Percentiles rank a stretch among this genome's conserved stretches.
Conservation (phyloP, 2,888 invertebrate species). For the Papilio gigon region DNA sequence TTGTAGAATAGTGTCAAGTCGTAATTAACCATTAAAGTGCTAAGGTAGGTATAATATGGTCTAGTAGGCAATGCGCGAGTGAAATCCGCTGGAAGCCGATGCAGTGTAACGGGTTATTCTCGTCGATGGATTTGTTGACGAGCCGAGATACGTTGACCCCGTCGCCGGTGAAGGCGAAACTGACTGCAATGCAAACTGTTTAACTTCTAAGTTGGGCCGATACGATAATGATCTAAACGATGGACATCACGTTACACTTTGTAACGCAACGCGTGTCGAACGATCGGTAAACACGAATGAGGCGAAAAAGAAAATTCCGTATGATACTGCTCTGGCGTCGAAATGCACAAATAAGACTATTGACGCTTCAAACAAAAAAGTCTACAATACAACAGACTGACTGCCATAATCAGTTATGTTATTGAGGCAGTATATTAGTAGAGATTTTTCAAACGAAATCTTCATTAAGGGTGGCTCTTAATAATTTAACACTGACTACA, state of each 20-base stretch:
- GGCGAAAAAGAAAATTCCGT: neutral
- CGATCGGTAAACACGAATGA: slow-evolving; percentile 8
- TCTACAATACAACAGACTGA: neutral
- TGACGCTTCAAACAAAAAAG: too few relatives aligned
- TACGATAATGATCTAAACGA: slow-evolving; percentile 23
- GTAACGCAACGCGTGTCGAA: slow-evolving; percentile 10
- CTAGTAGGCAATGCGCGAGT: slow-evolving; percentile 65
- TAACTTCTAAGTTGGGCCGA: slow-evolving; percentile 46
- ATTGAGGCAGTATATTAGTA: too few relatives aligned
- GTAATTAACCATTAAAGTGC: slow-evolving; percentile 47
- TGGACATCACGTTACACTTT: slow-evolving; percentile 8
- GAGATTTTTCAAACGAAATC: too few relatives aligned
- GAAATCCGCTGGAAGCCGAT: slow-evolving; percentile 75
- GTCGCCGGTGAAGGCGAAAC: slow-evolving; percentile 65
- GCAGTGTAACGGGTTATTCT: slow-evolving; percentile 81
- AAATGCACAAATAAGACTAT: neutral
- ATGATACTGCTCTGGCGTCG: neutral
- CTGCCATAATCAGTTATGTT: too few relatives aligned
- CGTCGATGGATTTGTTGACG: slow-evolving; percentile 81
- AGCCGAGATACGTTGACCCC: slow-evolving; percentile 79
- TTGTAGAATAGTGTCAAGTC: slow-evolving; percentile 6
- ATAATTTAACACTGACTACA: too few relatives aligned
- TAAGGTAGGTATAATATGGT: slow-evolving; percentile 61
- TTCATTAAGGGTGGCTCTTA: too few relatives aligned
- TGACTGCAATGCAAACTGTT: slow-evolving; percentile 65